Conservation (phyloP, 2,888 invertebrate genomes). For the Netelia inedita region DNA sequence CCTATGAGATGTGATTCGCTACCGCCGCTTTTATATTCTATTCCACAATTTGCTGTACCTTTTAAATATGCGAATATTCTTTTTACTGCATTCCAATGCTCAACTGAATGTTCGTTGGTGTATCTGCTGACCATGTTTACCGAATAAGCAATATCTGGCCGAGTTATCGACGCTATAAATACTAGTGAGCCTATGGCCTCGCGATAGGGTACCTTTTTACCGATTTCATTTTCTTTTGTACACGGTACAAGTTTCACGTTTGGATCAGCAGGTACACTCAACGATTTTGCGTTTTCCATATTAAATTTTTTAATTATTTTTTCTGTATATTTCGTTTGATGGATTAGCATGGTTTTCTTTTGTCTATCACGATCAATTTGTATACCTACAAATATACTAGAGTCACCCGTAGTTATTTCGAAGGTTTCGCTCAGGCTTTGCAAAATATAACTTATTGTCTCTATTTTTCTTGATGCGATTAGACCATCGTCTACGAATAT, state of each 20-base stretch:
- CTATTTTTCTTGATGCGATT: constrained; percentile 43
- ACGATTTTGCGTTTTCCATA: neutral
- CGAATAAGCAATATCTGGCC: neutral
- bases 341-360: neutral
- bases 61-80: constrained; percentile 11
- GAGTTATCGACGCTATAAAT: neutral
- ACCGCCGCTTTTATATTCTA: constrained; percentile 3
- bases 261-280: constrained; percentile 6
- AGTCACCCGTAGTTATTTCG: constrained; percentile 12
- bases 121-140: constrained; percentile 16
- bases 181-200: constrained; percentile 2
- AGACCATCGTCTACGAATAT: constrained; percentile 73
- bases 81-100: constrained; percentile 5
- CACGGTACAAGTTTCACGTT: neutral
- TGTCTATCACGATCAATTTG: neutral
- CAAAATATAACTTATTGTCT: constrained; percentile 10
- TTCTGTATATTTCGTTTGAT: neutral
- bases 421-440: constrained; percentile 8
- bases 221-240: neutral
- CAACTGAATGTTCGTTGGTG: neutral
- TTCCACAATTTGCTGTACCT: neutral
- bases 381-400: constrained; percentile 16
- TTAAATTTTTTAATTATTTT: neutral
- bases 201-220: neutral
- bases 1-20: constrained; percentile 37